These are phyloP conservation scores for Callipepla squamata DNA, from an alignment of 2,113 vertebrate genomes.

Conservation along the genomic window DNA sequence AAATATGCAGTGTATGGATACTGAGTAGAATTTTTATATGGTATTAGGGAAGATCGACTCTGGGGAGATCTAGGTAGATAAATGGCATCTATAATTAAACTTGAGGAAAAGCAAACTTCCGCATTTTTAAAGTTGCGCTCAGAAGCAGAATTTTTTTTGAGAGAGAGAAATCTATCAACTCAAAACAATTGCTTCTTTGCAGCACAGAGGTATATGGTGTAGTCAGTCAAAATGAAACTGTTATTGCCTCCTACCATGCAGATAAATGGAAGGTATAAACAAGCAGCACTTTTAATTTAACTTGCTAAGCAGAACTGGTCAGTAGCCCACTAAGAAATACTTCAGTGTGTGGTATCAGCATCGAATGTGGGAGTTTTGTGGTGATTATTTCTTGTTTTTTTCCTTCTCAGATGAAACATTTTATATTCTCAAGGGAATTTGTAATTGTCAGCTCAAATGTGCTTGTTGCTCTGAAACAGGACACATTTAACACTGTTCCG, in stretches of 20 bases:
- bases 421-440: background rate
- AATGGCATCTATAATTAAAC: slow-evolving; percentile 14
- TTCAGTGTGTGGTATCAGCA: background rate
- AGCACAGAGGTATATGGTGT: background rate
- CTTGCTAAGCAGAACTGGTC: background rate
- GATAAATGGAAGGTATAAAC: background rate
- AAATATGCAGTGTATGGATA: background rate
- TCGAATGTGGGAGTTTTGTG: background rate
- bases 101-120: background rate
- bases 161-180: slow-evolving; percentile 53
- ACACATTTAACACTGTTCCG: background rate
- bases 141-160: slow-evolving; percentile 25
- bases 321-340: background rate
- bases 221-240: background rate
- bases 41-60: background rate
- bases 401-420: background rate
- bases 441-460: background rate
- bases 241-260: background rate
- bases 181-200: slow-evolving; percentile 32
- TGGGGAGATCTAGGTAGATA: background rate
- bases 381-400: background rate
- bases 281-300: background rate
- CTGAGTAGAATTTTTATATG: background rate
- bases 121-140: slow-evolving; percentile 13
- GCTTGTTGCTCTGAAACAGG: background rate